Base-by-base conservation (phyloP, 2,888 invertebrate genomes). In the Xanthorhoe spadicearia region DNA sequence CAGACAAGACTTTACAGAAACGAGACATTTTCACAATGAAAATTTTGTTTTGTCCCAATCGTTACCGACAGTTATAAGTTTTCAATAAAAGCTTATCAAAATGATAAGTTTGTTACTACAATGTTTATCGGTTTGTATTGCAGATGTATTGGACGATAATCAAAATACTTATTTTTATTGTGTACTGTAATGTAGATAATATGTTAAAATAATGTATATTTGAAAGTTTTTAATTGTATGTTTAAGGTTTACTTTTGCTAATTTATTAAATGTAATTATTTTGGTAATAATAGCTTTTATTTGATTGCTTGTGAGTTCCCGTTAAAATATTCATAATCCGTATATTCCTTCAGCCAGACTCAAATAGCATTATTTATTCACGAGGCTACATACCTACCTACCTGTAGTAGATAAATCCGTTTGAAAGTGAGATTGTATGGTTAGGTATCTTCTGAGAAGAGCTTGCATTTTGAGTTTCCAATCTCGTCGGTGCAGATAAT, bases 341-440 rank as follows among this genome's bases (percentile, higher is more conserved):
- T 43, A 62, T 66, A 64, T 67, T 71, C 62, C 64, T 63, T 56
- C 57, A 62, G 57, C 73, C 68, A 62, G 65, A 71, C 72, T 75
- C 69, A 70, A 80, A 74, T 77, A 74, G 64, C 76, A 77, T 79
- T 77, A 78, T 70, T 79, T 76, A 81, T 79, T 80, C 69, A 77
- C 61, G 72, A 78, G 70, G 73, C 76, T 72, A 68, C 58, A 59
- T 49, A 68, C 19, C 50, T 50, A 56, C 48, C 2, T 43, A 43
- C 13, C 2, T 3, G 23, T 38, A 48, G 15, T 17, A 17, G 1
- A 46, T 8, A 13, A 48, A 7, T 15, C 48, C 46, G 38, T 64
- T 56, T 51, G 55, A 55, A 32, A 55, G 23, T 51, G 49, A 57
- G 18, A 58, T 19, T 23, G 48, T 57, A 6, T 1, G 15, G 17